Percentiles rank a stretch among this genome's conserved stretches.
Conservation (phyloP, 2,888 invertebrate genomes). For the Leucophora obtusa region DNA sequence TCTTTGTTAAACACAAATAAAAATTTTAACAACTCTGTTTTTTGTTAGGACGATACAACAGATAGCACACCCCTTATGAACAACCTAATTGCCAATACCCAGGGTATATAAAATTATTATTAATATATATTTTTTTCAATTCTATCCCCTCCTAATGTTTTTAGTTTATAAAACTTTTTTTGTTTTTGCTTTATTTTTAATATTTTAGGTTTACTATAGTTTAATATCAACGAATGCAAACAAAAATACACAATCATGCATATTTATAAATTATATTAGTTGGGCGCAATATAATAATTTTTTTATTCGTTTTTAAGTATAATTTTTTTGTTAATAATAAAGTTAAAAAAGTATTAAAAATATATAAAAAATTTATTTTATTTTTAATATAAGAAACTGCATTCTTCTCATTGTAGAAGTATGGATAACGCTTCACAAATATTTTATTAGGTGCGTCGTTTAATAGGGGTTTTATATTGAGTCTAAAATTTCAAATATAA, state of each 20-base stretch:
- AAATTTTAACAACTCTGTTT: no score
- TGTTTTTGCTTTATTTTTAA: not conserved
- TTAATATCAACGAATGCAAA: not conserved
- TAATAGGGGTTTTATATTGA: no score
- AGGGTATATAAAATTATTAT: not conserved
- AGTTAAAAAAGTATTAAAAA: constrained; percentile 38
- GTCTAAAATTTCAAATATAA: no score
- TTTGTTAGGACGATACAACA: no score
- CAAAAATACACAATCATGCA: constrained; percentile 5
- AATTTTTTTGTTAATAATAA: constrained; percentile 53
- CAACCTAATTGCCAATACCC: no score
- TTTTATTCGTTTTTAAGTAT: constrained; percentile 29
- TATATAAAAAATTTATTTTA: not conserved
- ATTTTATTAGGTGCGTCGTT: no score
- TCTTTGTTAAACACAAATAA: no score
- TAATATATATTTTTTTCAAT: not conserved
- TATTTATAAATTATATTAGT: not conserved
- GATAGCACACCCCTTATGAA: no score
- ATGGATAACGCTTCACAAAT: no score
- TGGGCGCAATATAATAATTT: constrained; percentile 28
- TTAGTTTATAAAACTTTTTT: not conserved
- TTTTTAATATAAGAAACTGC: not conserved
- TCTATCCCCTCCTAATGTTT: not conserved
- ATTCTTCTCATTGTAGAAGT: no score
- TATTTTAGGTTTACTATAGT: not conserved